Conservation (phyloP, 2,888 invertebrate species). For the Bhutanitis thaidina region DNA sequence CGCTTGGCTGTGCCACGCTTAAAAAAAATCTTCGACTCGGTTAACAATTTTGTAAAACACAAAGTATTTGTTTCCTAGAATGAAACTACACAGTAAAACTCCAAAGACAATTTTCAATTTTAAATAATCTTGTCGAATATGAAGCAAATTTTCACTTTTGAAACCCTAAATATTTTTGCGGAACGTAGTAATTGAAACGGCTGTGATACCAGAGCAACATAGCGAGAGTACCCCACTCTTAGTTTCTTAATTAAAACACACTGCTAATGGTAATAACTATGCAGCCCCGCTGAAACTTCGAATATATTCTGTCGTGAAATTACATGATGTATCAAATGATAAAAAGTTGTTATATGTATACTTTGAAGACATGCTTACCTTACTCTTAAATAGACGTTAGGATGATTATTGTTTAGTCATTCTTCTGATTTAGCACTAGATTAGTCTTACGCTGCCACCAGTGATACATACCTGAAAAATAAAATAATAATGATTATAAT, state of each 20-base stretch:
- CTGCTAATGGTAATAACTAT: too few relatives aligned
- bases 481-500: not conserved
- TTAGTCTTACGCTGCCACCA: not conserved
- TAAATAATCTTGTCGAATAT: not conserved
- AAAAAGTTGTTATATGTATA: too few relatives aligned
- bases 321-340: too few relatives aligned
- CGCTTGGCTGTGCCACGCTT: too few relatives aligned
- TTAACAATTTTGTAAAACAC: too few relatives aligned
- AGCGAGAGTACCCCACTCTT: not conserved
- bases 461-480: not conserved
- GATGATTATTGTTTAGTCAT: not conserved
- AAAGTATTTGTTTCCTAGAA: too few relatives aligned
- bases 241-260: not conserved
- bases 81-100: too few relatives aligned
- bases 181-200: not conserved
- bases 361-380: not conserved
- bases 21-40: too few relatives aligned
- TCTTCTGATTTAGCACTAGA: not conserved
- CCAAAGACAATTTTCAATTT: too few relatives aligned
- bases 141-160: not conserved
- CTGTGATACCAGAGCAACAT: not conserved
- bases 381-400: not conserved
- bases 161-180: not conserved
- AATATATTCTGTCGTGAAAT: too few relatives aligned
- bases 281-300: too few relatives aligned